Evolutionary conservation across 2,888 invertebrate species (phyloP).

Genomic region (Coleophora deauratella): DNA sequence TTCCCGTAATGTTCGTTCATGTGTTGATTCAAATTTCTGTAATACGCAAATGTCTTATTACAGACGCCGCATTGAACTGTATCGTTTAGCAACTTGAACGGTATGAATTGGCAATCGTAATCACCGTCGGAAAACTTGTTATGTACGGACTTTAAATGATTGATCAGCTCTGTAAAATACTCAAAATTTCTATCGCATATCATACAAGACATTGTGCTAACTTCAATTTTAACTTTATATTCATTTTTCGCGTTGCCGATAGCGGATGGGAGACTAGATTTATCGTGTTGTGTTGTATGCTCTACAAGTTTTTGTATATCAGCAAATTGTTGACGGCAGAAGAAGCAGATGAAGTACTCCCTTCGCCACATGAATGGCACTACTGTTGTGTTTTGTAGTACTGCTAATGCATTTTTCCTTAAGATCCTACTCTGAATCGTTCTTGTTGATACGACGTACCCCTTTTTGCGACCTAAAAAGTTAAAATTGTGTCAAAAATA

Average conservation of each 20-base stretch:
- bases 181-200: constrained; percentile 29
- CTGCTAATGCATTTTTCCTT: constrained; percentile 49
- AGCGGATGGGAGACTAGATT: constrained; percentile 42
- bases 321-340: constrained; percentile 50
- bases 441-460: constrained; percentile 38
- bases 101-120: constrained; percentile 44
- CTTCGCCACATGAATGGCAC: constrained; percentile 63
- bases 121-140: constrained; percentile 31
- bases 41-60: constrained; percentile 44
- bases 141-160: constrained; percentile 40
- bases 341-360: constrained; percentile 59
- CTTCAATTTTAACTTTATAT: constrained; percentile 60
- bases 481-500: constrained; percentile 34
- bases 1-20: constrained; percentile 57
- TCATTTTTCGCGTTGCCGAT: constrained; percentile 49
- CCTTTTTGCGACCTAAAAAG: constrained; percentile 49
- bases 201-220: constrained; percentile 33
- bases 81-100: constrained; percentile 39
- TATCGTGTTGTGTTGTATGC: constrained; percentile 47
- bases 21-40: constrained; percentile 57
- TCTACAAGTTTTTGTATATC: constrained; percentile 41
- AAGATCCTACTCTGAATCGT: constrained; percentile 53
- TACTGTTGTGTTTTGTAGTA: constrained; percentile 48
- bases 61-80: constrained; percentile 47
- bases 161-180: constrained; percentile 29